A percentile compares a stretch with the other conserved stretches of the same genome.
Evolutionary conservation across 2,888 invertebrate genomes (phyloP).

Genomic region (Drosophila crucigera): DNA sequence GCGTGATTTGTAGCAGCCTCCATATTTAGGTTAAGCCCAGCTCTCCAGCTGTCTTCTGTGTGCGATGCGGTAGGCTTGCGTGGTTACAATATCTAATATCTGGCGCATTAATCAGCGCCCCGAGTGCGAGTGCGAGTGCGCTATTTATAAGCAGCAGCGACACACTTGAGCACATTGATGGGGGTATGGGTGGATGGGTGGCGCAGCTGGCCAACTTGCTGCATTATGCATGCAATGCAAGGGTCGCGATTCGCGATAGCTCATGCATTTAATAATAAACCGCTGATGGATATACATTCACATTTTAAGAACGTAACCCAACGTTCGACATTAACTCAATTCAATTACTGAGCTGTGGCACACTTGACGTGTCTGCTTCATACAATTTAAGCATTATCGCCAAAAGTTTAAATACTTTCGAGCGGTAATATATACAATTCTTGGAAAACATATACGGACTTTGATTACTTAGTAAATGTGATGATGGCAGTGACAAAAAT

Average conservation of each 20-base stretch:
- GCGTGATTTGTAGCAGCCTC: conserved; percentile 41
- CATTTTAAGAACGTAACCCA: too few relatives aligned
- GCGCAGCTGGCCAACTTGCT: conserved; percentile 10
- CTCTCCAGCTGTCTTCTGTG: conserved; percentile 33
- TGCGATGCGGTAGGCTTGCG: conserved; percentile 39
- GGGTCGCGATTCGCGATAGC: conserved; percentile 2
- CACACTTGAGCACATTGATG: conserved; percentile 1
- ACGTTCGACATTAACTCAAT: conserved; percentile 12
- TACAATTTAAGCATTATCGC: background rate
- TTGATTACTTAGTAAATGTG: background rate
- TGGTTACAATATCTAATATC: conserved; percentile 25
- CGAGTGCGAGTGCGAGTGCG: conserved; percentile 8
- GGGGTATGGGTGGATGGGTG: background rate
- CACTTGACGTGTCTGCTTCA: conserved; percentile 24
- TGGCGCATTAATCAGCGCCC: conserved; percentile 49
- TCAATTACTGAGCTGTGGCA: conserved; percentile 10
- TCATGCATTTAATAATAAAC: conserved; percentile 32
- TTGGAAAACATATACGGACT: background rate
- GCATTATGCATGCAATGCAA: conserved; percentile 53
- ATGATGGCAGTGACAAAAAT: background rate
- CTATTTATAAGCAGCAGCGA: conserved; percentile 42
- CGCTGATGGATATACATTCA: background rate
- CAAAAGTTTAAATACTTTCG: background rate
- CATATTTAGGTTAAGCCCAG: conserved; percentile 72
- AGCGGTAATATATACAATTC: background rate